Evolutionary conservation across 2,113 vertebrate species (phyloP), one percentile per base, ranked within the genome.

Genomic region (Dipodomys ordii): DNA sequence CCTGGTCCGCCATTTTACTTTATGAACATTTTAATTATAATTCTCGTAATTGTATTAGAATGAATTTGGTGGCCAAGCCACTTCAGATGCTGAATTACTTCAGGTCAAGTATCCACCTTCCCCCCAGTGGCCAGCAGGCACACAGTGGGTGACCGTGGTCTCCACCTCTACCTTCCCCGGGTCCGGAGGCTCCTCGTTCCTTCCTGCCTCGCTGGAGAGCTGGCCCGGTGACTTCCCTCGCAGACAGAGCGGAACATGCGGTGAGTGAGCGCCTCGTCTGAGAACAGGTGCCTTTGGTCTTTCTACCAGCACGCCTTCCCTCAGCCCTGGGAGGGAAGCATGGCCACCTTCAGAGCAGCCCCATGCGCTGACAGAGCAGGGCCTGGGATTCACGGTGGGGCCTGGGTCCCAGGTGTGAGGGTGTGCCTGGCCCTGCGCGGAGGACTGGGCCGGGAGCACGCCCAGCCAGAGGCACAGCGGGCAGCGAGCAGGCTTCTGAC

Each of bases 321-420:
- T n/a, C n/a, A 7, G 30, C 30, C 49, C 15, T 4, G 0, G 2
- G 4, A 35, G 19, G 20, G 10, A 18, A 2, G 16, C 0, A 1
- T 46, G 0, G 4, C 2, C 3, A 1, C 8, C 49, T 1, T 12
- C 0, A 7, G 64, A 74, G 28, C 9, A 72, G 49, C 60, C 27
- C 15, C 6, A 10, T 20, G 35, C 25, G 3, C 11, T 2, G 16
- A 69, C 27, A 23, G 3, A 23, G n/a, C 1, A 11, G 22, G 6
- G 22, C 49, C 18, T 3, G 4, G 22, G 15, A 39, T 39, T 39
- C 39, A 39, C 6, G 39, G 39, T 5, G 39, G 39, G 39, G 39
- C 39, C 39, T 5, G 39, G 39, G 39, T 5, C 39, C 39, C 39
- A 39, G 39, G 39, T 39, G 39, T 6, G 39, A 39, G 53, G 53